Conservation (phyloP, 2,113 vertebrate genomes). For the Sporophila hypoxantha region DNA sequence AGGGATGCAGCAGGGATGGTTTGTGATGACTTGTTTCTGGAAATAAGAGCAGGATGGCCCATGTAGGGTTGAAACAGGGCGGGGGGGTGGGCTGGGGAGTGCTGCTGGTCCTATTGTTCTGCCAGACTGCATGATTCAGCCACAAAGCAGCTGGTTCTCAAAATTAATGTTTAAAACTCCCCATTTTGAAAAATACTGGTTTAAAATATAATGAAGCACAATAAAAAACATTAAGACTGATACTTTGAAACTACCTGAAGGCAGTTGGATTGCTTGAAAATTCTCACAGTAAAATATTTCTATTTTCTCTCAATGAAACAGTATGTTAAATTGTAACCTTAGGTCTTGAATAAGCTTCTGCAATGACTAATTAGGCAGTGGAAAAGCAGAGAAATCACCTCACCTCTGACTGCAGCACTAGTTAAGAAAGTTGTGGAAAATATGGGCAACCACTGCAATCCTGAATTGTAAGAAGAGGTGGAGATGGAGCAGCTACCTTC, state of each 20-base stretch:
- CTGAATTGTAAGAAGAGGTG: not conserved
- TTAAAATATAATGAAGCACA: not conserved
- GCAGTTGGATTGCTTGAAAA: not conserved
- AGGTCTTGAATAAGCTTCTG: not conserved
- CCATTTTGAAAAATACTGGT: not conserved
- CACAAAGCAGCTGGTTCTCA: not conserved
- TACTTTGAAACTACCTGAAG: slow-evolving; percentile 1
- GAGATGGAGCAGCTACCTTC: not conserved
- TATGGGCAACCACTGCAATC: not conserved
- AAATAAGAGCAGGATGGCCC: not conserved
- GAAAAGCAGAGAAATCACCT: not conserved
- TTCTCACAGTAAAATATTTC: not conserved
- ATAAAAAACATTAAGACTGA: not conserved
- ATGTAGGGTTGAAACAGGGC: not conserved
- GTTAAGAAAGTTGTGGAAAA: not conserved
- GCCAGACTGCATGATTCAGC: not conserved
- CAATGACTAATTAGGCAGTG: not conserved
- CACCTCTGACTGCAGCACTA: not conserved
- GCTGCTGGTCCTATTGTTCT: slow-evolving; percentile 3
- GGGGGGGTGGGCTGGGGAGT: not conserved
- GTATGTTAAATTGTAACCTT: not conserved
- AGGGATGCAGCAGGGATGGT: not conserved
- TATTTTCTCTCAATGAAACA: not conserved
- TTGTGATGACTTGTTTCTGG: not conserved
- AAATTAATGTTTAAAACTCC: not conserved